Base-by-base conservation (phyloP, 1,140 invertebrate species). In the Apolygus lucorum region DNA sequence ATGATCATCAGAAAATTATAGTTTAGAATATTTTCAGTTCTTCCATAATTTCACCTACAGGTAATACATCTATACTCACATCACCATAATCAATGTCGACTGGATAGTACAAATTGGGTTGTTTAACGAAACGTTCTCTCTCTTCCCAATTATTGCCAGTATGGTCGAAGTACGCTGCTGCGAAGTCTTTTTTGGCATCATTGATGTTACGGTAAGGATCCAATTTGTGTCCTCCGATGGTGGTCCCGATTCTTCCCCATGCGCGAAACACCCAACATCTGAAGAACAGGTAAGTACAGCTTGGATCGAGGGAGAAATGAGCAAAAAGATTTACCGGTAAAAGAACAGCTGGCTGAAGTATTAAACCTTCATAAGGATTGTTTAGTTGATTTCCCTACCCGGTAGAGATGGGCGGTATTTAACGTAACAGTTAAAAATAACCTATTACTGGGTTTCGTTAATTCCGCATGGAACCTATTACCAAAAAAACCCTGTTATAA, bases 221-320 rank as follows among this genome's bases (percentile, higher is more conserved):
- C 0, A 90, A 71, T 78, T 93, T 96, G 27, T 82, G 87, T 13
- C 86, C 87, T 11, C 94, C 96, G 75, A 96, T 92, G 0, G 87
- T 90, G 0, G 96, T 99, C 8, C 96, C 95, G 74, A 98, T 95
- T 72, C 96, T 84, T 22, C 97, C 97, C 96, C 96, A 99, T 0
- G 92, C 84, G 28, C 92, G 84, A 78, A 94, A 96, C 13, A 96
- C 73, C 86, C 87, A 93, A 78, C 85, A 95, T 68, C 88, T 90
- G 69, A 72, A 72, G 71, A n/a, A 71, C 62, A 49, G 17, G 34
- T 8, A 49, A 49, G 8, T 49, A 17, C 34, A 17, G 34, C 8
- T 49, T 49, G 34, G 34, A 49, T 49, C 8, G 8, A 11, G 34
- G 34, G 34, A 49, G n/a, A n/a, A n/a, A n/a, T n/a, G n/a, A n/a